phyloP scores from a whole-genome alignment of 2,888 invertebrate genomes.

The Hypsopygia costalis region DNA sequence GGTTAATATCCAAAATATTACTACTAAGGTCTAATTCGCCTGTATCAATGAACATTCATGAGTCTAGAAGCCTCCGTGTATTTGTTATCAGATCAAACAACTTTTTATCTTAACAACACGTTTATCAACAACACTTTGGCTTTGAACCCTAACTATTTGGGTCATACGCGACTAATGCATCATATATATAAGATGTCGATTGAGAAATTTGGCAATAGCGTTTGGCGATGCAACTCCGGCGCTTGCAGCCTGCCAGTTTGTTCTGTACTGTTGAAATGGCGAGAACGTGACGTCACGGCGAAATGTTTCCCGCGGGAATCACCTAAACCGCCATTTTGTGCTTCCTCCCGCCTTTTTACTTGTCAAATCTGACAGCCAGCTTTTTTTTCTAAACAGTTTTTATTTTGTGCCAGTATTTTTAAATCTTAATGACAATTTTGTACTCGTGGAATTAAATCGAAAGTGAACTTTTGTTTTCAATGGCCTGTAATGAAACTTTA shows the following conservation, averaged over 20 bases:
- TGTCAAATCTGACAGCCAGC: slow-evolving; percentile 18
- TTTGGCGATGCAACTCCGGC: slow-evolving; percentile 41
- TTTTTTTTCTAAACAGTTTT: slow-evolving; percentile 12
- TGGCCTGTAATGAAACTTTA: too few relatives aligned
- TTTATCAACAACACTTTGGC: slow-evolving; percentile 1
- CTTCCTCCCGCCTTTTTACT: slow-evolving; percentile 17
- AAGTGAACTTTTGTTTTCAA: slow-evolving; percentile 21
- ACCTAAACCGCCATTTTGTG: slow-evolving; percentile 23
- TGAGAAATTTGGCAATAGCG: slow-evolving; percentile 68
- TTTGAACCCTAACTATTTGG: slow-evolving; percentile 13
- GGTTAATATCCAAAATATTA: too few relatives aligned
- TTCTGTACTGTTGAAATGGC: slow-evolving; percentile 24
- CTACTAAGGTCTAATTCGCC: too few relatives aligned
- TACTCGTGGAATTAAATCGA: slow-evolving; percentile 14
- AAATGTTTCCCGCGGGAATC: slow-evolving; percentile 52
- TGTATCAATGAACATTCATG: too few relatives aligned
- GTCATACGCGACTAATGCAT: slow-evolving; percentile 11
- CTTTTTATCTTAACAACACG: not conserved
- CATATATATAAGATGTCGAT: slow-evolving; percentile 22
- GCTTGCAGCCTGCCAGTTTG: slow-evolving; percentile 37
- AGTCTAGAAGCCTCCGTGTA: too few relatives aligned
- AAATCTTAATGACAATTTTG: slow-evolving; percentile 6
- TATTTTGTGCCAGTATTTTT: slow-evolving; percentile 4
- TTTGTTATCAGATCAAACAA: too few relatives aligned
- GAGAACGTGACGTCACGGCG: slow-evolving; percentile 30